Evolutionary conservation across 1,140 invertebrate genomes (phyloP), one percentile per base, ranked within the genome.

Genomic region (Hydropsyche tenuis): DNA sequence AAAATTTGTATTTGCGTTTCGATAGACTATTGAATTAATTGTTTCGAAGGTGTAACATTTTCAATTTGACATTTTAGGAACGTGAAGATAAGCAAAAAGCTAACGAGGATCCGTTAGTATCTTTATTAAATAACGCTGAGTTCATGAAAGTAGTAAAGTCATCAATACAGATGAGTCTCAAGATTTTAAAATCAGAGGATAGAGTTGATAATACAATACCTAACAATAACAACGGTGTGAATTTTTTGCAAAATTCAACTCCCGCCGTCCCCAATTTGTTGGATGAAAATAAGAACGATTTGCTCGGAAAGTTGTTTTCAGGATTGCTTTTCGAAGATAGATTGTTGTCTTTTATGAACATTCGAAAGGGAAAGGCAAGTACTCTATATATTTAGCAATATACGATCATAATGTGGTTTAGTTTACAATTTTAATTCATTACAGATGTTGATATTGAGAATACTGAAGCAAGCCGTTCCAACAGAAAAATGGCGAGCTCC

Each of bases 361-460:
- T 92, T 64, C 86, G 91, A 73, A 93, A 93, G 79, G 92, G 91
- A 80, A 90, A 91, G 85, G 90, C 91, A 80, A 80, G 75, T 79
- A 25, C 25, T 60, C 7, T 60, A 1, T 60, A 27, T 25, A 60
- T 20, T 56, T 45, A 1, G 16, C 27, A 42, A 14, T 14, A 30
- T 51, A 42, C 12, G 16, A 27, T 37, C 6, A 62, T 62, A 62
- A 14, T 12, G 4, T 62, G n/a, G 2, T 43, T 48, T 1, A 37
- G 4, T 46, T 18, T 4, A 45, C 7, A 18, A 3, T 56, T 72
- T 69, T 14, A 1, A 72, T 62, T 20, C 46, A 9, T 66, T 62
- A 66, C 72, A 81, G 81, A 56, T 72, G 46, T 63, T 82, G 71
- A 22, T 81, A n/a, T 25, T 72, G 0, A 72, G 80, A 0, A 78